phyloP scores from a whole-genome alignment of 2,113 vertebrate species.

The Mellivora capensis region DNA sequence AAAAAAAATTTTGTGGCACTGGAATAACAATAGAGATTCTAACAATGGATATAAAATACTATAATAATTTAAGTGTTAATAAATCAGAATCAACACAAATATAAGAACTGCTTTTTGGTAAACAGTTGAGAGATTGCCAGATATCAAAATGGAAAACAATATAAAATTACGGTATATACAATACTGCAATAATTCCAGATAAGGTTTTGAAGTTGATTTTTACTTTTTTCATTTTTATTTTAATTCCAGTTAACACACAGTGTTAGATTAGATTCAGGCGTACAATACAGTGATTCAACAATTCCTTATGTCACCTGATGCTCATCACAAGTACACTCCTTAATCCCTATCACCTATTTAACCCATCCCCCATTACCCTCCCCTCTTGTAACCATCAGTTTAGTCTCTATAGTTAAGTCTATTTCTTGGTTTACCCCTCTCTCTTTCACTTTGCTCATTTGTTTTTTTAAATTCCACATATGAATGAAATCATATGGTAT shows the following conservation, averaged over 20 bases:
- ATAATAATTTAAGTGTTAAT: neutral
- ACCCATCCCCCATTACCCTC: neutral
- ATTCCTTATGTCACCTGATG: neutral
- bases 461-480: neutral
- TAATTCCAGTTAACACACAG: neutral
- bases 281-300: neutral
- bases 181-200: neutral
- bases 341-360: neutral
- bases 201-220: neutral
- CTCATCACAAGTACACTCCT: neutral
- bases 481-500: neutral
- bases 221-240: neutral
- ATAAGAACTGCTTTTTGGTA: slow-evolving; percentile 15
- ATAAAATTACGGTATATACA: neutral
- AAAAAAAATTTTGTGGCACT: neutral
- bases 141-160: slow-evolving; percentile 23
- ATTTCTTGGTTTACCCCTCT: neutral
- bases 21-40: slow-evolving; percentile 4
- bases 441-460: neutral
- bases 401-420: neutral
- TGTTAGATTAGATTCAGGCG: neutral
- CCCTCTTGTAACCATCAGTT: neutral
- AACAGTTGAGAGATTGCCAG: neutral
- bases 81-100: slow-evolving; percentile 12
- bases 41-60: neutral